These are phyloP conservation scores for Microtus oregoni DNA, from an alignment of 2,113 vertebrate species.

Conservation along the genomic window DNA sequence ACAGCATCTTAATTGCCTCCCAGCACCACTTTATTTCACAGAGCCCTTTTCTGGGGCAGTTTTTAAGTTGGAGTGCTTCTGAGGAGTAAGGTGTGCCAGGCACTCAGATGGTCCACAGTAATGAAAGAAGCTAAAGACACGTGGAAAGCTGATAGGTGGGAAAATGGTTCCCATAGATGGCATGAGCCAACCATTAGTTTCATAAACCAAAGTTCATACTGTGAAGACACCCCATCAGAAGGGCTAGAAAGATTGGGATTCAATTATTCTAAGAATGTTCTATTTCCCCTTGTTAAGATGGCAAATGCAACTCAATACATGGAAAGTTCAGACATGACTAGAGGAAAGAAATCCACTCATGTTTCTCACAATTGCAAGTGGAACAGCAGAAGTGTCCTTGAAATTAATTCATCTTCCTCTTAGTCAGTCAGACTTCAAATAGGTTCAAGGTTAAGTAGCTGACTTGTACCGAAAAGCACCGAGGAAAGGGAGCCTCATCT, in stretches of 20 bases:
- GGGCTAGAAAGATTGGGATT: background rate
- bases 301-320: background rate
- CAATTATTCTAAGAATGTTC: background rate
- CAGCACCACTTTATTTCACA: background rate
- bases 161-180: accelerated
- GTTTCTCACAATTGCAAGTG: background rate
- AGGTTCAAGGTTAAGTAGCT: background rate
- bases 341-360: background rate
- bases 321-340: background rate
- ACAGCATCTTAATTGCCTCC: accelerated
- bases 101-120: background rate
- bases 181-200: background rate
- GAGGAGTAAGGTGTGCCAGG: background rate
- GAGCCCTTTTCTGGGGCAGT: background rate
- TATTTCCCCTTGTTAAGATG: background rate
- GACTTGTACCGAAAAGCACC: background rate
- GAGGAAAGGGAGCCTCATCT: background rate
- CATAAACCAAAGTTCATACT: background rate
- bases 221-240: background rate
- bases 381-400: background rate
- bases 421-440: background rate
- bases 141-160: too few relatives aligned
- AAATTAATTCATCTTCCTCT: background rate
- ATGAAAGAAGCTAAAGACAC: background rate
- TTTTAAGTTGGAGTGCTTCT: background rate